phyloP scores from a whole-genome alignment of 2,888 invertebrate genomes.

The Proisotoma minuta region DNA sequence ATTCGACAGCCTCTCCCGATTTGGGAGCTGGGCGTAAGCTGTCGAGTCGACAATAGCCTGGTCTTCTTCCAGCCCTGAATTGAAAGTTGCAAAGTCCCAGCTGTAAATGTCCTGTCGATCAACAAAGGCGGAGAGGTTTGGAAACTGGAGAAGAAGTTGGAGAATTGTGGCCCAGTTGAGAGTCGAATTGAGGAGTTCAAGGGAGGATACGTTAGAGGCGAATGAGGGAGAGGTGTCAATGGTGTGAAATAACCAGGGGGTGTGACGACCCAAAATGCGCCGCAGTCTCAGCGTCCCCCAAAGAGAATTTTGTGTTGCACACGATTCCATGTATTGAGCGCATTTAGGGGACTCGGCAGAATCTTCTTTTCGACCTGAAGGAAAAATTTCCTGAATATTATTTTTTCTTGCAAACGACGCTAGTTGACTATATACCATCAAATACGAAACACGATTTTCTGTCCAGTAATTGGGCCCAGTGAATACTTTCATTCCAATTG shows the following conservation, averaged over 20 bases:
- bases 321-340: conserved; percentile 30
- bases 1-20: conserved; percentile 25
- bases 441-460: conserved; percentile 37
- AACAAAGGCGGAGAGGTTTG: conserved; percentile 32
- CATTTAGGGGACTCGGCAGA: conserved; percentile 29
- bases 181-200: conserved; percentile 43
- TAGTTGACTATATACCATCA: conserved; percentile 29
- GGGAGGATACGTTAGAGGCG: conserved; percentile 32
- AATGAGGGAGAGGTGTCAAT: conserved; percentile 15
- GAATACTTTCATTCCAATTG: conserved; percentile 31
- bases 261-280: conserved; percentile 32
- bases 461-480: conserved; percentile 26
- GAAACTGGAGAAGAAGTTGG: conserved; percentile 36
- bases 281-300: conserved; percentile 41
- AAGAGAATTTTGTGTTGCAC: conserved; percentile 25
- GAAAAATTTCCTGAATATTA: background rate
- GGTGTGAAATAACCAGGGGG: conserved; percentile 33
- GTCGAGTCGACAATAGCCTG: conserved; percentile 35
- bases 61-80: conserved; percentile 43
- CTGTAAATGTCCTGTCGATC: conserved; percentile 43
- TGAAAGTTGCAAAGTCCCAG: conserved; percentile 43
- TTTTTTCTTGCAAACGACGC: background rate
- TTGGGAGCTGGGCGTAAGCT: conserved; percentile 24
- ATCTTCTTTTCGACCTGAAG: conserved; percentile 32
- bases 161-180: conserved; percentile 43